A percentile compares a stretch with the other conserved stretches of the same genome.
Conservation (phyloP, 2,797 vertebrate genomes). For the Selene dorsalis region DNA sequence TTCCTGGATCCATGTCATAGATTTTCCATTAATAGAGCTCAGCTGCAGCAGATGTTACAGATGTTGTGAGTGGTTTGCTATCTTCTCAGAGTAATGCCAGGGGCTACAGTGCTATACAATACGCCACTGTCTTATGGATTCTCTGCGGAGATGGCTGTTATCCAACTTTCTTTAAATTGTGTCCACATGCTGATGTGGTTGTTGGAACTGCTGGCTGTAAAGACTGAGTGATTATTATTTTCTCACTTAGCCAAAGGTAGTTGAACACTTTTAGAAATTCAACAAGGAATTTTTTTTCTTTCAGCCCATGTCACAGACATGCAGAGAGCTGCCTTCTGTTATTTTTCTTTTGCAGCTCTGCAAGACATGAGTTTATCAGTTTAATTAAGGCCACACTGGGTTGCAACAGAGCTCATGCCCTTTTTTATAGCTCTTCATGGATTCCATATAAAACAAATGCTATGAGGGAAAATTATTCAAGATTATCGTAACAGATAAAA, state of each 20-base stretch:
- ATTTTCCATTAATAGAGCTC: constrained; percentile 40
- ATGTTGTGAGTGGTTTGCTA: constrained; percentile 9
- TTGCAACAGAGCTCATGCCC: neutral
- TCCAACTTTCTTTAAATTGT: constrained; percentile 39
- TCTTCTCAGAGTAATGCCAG: constrained; percentile 22
- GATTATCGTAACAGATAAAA: neutral
- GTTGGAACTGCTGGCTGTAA: constrained; percentile 2
- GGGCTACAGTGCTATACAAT: constrained; percentile 19
- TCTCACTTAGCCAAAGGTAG: neutral
- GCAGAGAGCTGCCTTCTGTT: neutral
- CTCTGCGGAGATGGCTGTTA: constrained; percentile 36
- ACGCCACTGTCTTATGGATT: constrained; percentile 31
- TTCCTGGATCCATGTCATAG: constrained; percentile 33
- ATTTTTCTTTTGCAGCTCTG: neutral
- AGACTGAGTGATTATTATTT: constrained; percentile 26
- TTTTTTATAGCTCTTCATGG: constrained; percentile 7
- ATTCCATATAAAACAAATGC: constrained; percentile 2
- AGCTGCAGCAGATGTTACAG: constrained; percentile 49
- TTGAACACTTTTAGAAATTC: neutral
- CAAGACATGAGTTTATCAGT: neutral
- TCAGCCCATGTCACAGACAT: neutral
- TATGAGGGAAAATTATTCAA: neutral
- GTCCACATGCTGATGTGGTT: constrained; percentile 50
- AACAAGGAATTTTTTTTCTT: neutral
- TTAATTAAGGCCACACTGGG: neutral